phyloP scores from a whole-genome alignment of 2,888 invertebrate species.

The Caenorhabditis macrosperma region DNA sequence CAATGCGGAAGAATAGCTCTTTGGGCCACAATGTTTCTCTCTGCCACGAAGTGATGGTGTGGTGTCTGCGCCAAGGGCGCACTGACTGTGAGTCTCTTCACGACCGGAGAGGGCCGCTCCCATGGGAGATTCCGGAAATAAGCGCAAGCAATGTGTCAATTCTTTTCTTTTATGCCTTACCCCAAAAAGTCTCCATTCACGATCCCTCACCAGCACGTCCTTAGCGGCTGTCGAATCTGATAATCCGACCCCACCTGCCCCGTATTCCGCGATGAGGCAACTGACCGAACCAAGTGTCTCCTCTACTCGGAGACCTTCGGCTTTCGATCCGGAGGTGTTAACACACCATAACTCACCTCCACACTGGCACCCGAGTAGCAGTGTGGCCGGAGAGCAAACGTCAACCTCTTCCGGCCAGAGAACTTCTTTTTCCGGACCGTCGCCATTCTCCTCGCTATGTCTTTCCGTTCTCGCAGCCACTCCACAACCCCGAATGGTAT shows the following conservation, averaged over 20 bases:
- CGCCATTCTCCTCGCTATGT: constrained; percentile 58
- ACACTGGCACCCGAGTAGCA: constrained; percentile 37
- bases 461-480: constrained; percentile 57
- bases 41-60: constrained; percentile 41
- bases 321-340: constrained; percentile 48
- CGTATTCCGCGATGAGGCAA: constrained; percentile 24
- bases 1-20: constrained; percentile 19
- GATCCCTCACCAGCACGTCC: constrained; percentile 26
- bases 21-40: constrained; percentile 39
- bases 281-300: constrained; percentile 37
- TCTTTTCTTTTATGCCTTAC: constrained; percentile 56
- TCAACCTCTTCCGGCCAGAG: constrained; percentile 29
- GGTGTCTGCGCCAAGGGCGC: constrained; percentile 31
- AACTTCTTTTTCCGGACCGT: constrained; percentile 51
- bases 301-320: constrained; percentile 39
- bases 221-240: constrained; percentile 17
- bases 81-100: constrained; percentile 57
- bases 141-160: constrained; percentile 60
- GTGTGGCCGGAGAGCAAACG: constrained; percentile 42
- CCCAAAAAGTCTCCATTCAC: constrained; percentile 49
- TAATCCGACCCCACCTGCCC: background rate
- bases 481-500: constrained; percentile 57
- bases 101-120: constrained; percentile 58
- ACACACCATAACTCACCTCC: constrained; percentile 55
- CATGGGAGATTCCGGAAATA: constrained; percentile 52